These are phyloP conservation scores for Ischnura elegans DNA, from an alignment of 2,888 invertebrate species.

Conservation along the genomic window DNA sequence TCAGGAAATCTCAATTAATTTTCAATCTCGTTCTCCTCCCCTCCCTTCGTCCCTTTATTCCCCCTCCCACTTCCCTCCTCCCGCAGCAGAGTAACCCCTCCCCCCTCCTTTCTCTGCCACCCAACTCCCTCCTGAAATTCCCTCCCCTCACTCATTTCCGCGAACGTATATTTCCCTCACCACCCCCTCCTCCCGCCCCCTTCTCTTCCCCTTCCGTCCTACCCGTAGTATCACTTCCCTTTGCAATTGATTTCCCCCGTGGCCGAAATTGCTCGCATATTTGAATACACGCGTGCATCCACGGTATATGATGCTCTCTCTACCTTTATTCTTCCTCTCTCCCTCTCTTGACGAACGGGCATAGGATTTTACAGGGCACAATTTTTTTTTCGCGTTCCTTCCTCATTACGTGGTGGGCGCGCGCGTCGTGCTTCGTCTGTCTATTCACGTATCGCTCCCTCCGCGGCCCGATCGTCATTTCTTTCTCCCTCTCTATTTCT, in stretches of 20 bases:
- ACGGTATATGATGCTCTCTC: not conserved
- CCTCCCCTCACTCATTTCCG: not conserved
- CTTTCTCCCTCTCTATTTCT: not conserved
- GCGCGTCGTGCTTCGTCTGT: not conserved
- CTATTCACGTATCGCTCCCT: not conserved
- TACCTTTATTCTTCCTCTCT: not conserved
- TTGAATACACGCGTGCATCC: conserved; percentile 34
- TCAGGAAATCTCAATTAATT: conserved; percentile 67
- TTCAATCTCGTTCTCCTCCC: conserved; percentile 50
- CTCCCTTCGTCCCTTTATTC: not conserved
- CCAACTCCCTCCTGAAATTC: not conserved
- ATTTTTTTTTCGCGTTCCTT: not conserved
- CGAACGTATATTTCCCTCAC: not conserved
- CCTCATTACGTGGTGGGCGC: not conserved
- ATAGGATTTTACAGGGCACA: no score
- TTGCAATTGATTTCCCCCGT: conserved; percentile 58
- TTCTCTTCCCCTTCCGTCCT: not conserved
- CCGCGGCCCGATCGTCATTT: not conserved
- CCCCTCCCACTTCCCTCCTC: not conserved
- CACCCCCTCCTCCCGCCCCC: not conserved
- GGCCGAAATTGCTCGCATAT: conserved; percentile 53
- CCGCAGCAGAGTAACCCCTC: not conserved
- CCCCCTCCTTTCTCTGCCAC: no score
- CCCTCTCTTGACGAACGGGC: not conserved
- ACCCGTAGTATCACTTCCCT: not conserved